Conservation (phyloP, 2,113 vertebrate species). For the Callipepla squamata region DNA sequence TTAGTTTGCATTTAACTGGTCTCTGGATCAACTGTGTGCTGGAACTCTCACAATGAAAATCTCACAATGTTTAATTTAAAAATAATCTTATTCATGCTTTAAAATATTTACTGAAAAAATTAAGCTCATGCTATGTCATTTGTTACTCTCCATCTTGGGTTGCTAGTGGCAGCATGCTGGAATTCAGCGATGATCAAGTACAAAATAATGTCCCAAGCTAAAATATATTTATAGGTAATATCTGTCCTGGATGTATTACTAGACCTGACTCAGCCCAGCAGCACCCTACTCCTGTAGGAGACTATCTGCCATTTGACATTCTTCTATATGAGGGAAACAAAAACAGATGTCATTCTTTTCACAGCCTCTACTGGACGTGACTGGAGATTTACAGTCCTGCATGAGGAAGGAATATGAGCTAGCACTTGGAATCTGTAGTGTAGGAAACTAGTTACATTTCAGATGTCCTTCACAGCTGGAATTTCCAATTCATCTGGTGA, state of each 20-base stretch:
- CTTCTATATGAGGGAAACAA: neutral
- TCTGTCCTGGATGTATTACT: neutral
- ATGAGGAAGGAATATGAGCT: neutral
- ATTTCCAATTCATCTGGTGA: neutral
- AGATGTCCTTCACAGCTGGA: neutral
- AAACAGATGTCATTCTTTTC: neutral
- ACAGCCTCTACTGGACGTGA: neutral
- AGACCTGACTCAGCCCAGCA: neutral
- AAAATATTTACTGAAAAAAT: neutral
- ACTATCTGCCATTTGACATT: neutral
- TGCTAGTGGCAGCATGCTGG: neutral
- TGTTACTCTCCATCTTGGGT: neutral
- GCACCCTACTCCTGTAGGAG: neutral
- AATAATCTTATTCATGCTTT: neutral
- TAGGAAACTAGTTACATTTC: neutral
- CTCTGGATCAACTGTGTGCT: neutral
- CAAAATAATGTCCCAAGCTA: neutral
- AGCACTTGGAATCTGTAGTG: neutral
- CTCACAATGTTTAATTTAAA: neutral
- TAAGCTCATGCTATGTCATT: neutral
- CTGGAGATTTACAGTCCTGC: fast-evolving
- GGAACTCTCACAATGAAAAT: neutral
- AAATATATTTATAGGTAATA: neutral
- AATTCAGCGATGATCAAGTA: neutral
- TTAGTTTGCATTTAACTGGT: neutral